phyloP scores from a whole-genome alignment of 2,797 vertebrate genomes.

The Varecia variegata region DNA sequence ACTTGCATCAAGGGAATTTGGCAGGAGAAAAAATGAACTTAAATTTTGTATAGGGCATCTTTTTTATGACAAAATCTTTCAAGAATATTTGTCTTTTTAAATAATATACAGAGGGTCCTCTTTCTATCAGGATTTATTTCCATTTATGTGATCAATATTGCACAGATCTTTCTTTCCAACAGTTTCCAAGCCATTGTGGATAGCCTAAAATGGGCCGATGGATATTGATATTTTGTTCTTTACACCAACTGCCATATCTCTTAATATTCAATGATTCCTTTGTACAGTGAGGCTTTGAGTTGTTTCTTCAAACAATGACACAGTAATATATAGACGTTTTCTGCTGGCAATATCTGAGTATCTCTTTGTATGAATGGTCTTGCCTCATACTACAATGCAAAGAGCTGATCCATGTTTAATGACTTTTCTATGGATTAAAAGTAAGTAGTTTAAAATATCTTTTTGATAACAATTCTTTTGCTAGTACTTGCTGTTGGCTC shows the following conservation, averaged over 20 bases:
- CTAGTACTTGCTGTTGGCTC: neutral
- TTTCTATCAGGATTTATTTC: neutral
- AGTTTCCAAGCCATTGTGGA: neutral
- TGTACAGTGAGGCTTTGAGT: slow-evolving; percentile 6
- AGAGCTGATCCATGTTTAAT: slow-evolving; percentile 30
- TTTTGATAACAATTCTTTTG: slow-evolving; percentile 48
- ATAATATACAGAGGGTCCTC: neutral
- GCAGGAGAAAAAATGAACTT: neutral
- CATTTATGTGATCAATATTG: neutral
- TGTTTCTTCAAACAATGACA: slow-evolving; percentile 4
- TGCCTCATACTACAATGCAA: neutral
- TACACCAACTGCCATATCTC: neutral
- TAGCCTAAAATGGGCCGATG: neutral
- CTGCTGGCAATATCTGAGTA: neutral
- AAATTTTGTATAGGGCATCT: neutral
- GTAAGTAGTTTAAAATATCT: slow-evolving; percentile 53
- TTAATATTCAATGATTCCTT: slow-evolving; percentile 29
- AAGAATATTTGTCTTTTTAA: neutral
- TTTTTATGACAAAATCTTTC: neutral
- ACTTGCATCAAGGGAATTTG: neutral
- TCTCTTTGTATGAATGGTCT: neutral
- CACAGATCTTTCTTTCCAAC: neutral
- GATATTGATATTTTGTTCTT: slow-evolving; percentile 39
- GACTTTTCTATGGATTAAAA: slow-evolving; percentile 48
- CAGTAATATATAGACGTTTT: neutral